Conservation (phyloP, 2,113 vertebrate species). For the Entosphenus tridentatus region DNA sequence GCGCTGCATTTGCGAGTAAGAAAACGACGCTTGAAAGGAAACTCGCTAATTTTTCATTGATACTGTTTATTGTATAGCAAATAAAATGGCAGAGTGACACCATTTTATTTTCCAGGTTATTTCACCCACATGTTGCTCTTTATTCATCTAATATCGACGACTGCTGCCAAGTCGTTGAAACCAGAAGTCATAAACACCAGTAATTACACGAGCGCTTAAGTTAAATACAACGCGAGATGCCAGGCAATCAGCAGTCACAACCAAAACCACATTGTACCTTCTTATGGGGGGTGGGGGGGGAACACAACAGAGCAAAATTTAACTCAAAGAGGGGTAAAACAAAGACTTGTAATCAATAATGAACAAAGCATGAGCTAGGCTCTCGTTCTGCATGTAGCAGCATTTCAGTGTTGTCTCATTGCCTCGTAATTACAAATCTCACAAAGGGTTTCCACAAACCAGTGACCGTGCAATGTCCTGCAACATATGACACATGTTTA, state of each 20-base stretch:
- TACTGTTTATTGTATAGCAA: too few relatives aligned
- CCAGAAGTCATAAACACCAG: constrained; percentile 28
- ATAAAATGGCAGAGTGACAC: too few relatives aligned
- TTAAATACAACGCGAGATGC: background rate
- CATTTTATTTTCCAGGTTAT: too few relatives aligned
- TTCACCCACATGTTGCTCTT: too few relatives aligned
- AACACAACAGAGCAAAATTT: too few relatives aligned
- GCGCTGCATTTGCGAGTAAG: too few relatives aligned
- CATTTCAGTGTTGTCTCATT: background rate
- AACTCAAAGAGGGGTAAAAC: background rate
- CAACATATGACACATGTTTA: constrained; percentile 32
- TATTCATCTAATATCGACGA: too few relatives aligned
- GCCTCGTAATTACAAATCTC: constrained; percentile 26
- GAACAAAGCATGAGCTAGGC: background rate
- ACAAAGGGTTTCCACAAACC: constrained; percentile 29
- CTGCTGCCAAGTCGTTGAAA: constrained; percentile 32
- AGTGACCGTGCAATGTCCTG: constrained; percentile 39
- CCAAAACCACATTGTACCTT: background rate
- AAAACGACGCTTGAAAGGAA: too few relatives aligned
- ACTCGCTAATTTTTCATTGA: too few relatives aligned
- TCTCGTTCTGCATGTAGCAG: background rate
- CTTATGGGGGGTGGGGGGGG: background rate
- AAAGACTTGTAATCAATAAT: background rate
- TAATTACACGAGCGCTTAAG: background rate
- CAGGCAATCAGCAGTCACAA: background rate